Conservation (phyloP, 2,113 vertebrate species). For the Phocoena phocoena region DNA sequence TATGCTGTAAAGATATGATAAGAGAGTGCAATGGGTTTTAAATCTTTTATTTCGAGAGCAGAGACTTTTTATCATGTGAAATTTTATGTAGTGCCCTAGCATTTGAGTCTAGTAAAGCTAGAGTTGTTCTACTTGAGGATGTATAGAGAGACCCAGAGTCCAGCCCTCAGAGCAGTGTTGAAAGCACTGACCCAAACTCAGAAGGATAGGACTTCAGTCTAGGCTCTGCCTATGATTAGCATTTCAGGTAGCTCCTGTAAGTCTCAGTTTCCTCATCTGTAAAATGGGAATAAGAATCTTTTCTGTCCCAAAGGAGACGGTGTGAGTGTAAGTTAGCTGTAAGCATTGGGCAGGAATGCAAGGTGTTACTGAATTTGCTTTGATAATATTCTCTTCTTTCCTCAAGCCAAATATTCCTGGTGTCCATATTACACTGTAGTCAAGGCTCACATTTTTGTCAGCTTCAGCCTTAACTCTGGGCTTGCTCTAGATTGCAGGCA, state of each 20-base stretch:
- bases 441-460: background rate
- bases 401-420: background rate
- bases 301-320: background rate
- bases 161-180: background rate
- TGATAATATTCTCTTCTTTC: background rate
- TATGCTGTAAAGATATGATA: background rate
- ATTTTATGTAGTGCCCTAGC: background rate
- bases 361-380: background rate
- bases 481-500: background rate
- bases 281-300: constrained; percentile 8
- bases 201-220: background rate
- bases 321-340: background rate
- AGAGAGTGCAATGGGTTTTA: background rate
- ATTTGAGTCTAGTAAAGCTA: background rate
- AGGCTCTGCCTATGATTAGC: background rate
- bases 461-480: background rate
- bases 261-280: constrained; percentile 45
- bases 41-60: background rate
- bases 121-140: background rate
- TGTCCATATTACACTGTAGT: background rate
- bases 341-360: background rate
- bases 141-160: background rate
- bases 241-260: background rate
- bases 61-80: background rate
- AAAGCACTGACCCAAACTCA: background rate